These are phyloP conservation scores for Ispidina lecontei DNA, from an alignment of 2,797 vertebrate species.

Conservation along the genomic window DNA sequence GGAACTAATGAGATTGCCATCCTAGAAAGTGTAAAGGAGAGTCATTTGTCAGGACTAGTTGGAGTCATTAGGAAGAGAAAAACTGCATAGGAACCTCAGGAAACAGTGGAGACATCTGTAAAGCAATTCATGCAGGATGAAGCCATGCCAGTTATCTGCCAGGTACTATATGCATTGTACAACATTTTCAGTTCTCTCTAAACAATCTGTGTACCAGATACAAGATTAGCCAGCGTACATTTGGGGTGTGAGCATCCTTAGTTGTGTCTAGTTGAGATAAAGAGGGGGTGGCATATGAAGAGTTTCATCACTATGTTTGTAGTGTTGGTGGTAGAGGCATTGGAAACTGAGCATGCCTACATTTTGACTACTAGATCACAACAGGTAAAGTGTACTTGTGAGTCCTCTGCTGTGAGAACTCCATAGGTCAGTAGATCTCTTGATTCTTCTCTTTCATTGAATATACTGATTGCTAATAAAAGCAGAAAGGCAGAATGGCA, in stretches of 20 bases:
- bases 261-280: not conserved
- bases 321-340: not conserved
- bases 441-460: not conserved
- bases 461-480: not conserved
- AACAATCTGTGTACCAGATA: not conserved
- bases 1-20: not conserved
- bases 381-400: not conserved
- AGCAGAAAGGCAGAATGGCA: not conserved
- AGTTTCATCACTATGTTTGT: not conserved
- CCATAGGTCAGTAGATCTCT: not conserved
- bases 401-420: not conserved
- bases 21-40: not conserved
- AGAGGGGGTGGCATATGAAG: not conserved
- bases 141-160: not conserved
- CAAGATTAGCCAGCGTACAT: not conserved
- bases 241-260: not conserved
- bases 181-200: not conserved
- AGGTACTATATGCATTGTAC: not conserved
- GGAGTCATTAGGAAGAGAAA: not conserved
- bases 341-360: not conserved
- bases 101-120: not conserved
- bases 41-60: not conserved
- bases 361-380: not conserved
- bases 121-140: not conserved
- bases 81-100: not conserved